Evolutionary conservation across 2,888 invertebrate genomes (phyloP).

Genomic region (Temnothorax unifasciatus): DNA sequence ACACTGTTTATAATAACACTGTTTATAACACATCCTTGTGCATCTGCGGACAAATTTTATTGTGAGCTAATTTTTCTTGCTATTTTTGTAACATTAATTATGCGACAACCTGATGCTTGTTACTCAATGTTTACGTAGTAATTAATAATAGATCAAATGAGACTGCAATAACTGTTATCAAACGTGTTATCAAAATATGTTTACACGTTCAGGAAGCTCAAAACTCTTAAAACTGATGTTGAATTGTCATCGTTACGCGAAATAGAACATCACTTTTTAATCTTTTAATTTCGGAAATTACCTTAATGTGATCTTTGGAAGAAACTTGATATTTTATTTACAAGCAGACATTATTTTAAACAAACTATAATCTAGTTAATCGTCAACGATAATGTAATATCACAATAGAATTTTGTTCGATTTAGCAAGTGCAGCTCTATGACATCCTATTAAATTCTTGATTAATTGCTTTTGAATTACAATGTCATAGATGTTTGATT

Average conservation of each 20-base stretch:
- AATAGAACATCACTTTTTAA: neutral
- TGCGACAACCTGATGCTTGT: neutral
- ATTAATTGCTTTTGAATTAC: conserved; percentile 30
- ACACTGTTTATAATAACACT: too few relatives aligned
- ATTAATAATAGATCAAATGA: neutral
- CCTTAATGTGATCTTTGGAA: neutral
- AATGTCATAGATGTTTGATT: conserved; percentile 22
- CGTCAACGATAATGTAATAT: neutral
- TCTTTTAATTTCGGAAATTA: neutral
- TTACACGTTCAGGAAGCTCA: neutral
- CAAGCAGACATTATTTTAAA: neutral
- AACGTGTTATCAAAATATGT: neutral
- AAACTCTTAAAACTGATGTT: neutral
- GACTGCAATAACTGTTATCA: neutral
- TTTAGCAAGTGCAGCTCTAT: neutral
- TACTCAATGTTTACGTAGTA: neutral
- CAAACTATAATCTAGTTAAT: neutral
- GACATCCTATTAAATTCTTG: neutral
- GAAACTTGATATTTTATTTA: neutral
- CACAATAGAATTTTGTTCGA: neutral
- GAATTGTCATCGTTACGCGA: neutral
- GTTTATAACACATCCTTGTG: conserved; percentile 3
- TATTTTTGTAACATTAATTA: neutral
- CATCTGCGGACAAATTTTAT: conserved; percentile 36
- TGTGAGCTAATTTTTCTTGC: neutral